phyloP scores from a whole-genome alignment of 2,113 vertebrate species.

The Pipra filicauda region DNA sequence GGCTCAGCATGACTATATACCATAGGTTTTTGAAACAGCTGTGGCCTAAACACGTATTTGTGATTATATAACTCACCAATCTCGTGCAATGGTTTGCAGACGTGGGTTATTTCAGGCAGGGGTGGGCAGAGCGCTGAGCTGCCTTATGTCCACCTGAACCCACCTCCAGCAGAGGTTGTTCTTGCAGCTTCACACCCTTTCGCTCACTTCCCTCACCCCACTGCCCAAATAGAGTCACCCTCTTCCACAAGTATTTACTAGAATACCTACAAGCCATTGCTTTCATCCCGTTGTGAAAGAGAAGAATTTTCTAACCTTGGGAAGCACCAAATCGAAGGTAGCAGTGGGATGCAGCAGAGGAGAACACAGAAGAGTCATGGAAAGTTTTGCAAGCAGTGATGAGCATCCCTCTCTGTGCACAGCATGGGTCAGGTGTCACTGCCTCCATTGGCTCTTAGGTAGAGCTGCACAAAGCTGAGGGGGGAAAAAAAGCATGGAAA shows the following conservation, averaged over 20 bases:
- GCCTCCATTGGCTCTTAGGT: background rate
- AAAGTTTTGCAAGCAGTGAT: background rate
- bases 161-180: background rate
- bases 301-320: background rate
- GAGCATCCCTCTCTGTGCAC: background rate
- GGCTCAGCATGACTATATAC: background rate
- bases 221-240: background rate
- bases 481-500: background rate
- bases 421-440: fast-evolving
- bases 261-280: background rate
- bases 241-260: background rate
- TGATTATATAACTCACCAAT: background rate
- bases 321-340: background rate
- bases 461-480: background rate
- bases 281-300: background rate
- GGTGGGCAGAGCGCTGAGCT: background rate
- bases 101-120: background rate
- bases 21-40: background rate
- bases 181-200: background rate
- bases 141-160: background rate
- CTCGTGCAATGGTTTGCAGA: background rate
- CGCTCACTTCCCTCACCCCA: background rate
- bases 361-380: background rate
- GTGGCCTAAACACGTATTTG: background rate
- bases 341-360: background rate